A percentile compares a stretch with the other conserved stretches of the same genome.
Conservation (phyloP, 2,888 invertebrate genomes). For the Gisinianus flammeolus region DNA sequence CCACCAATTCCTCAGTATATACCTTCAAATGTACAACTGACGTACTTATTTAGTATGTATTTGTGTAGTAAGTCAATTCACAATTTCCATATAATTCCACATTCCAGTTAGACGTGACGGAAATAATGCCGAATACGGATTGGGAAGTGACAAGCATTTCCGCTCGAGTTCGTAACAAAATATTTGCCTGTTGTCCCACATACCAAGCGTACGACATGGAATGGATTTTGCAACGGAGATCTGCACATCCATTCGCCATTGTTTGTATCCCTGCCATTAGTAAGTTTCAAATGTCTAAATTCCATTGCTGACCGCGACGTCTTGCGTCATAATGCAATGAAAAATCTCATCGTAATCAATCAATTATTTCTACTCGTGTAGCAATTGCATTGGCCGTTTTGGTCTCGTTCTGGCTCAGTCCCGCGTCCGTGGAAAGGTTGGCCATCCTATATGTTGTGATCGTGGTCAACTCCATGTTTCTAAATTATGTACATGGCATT, state of each 20-base stretch:
- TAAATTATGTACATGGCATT: background rate
- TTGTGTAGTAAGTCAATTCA: background rate
- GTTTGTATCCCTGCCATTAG: conserved; percentile 19
- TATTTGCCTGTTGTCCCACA: conserved; percentile 19
- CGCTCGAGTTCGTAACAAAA: background rate
- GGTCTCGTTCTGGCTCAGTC: conserved; percentile 22
- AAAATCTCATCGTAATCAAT: no score
- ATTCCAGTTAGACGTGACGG: background rate
- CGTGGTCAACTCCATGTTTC: background rate
- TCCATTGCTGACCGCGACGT: background rate
- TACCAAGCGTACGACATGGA: background rate
- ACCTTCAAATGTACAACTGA: background rate
- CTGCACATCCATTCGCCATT: conserved; percentile 3
- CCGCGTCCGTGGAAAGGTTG: background rate
- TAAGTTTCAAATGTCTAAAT: background rate
- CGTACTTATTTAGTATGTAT: background rate
- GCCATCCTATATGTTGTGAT: background rate
- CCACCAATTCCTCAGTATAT: background rate
- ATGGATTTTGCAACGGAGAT: background rate
- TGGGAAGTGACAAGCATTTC: conserved; percentile 3
- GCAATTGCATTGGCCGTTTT: background rate
- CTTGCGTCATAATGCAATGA: background rate
- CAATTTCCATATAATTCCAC: no score
- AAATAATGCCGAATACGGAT: background rate
- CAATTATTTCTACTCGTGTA: background rate